Evolutionary conservation across 2,797 vertebrate species (phyloP), one percentile per base, ranked within the genome.

Genomic region (Gymnodraco acuticeps): DNA sequence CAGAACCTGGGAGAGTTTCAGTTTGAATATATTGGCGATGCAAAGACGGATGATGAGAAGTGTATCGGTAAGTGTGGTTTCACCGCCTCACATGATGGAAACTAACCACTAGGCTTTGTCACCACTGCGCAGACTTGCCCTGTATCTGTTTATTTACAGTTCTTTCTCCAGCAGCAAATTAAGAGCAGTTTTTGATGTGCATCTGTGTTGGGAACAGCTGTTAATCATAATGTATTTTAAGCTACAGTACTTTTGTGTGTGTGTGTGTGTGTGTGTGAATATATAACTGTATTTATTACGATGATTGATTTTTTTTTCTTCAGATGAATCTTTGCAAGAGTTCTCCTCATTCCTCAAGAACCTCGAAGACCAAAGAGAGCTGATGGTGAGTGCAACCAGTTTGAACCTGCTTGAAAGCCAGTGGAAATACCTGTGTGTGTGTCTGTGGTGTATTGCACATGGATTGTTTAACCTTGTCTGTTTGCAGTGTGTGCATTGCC

Each of bases 1-100:
- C 96, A 97, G 73, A 97, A 96, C 51, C 94, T 99, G 64, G 95
- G 96, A 73, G 98, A 99, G 70, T 99, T 99, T 79, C 97, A 97
- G 60, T 99, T 99, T 76, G 98, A 99, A 86, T 99, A 98, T 85
- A 98, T 99, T 0, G 98, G 98, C 0, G 98, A 99, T 69, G 98
- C 98, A 0, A 98, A 99, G 94, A 99, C 98, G 0, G 97, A 99
- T 2, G 98, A 99, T 45, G 98, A 99, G 78, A 96, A 93, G 72
- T 99, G 96, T 66, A 98, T 99, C 52, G 98, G 98, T 99, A 91
- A 82, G 96, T 92, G 54, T 58, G 63, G 68, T 15, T 82, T 81
- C 41, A 16, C 3, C 31, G 41, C 14, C 11, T 64, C 52, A 17
- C 54, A 1, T 52, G 47, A 68, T 15, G 12, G 23, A 74, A 55